A percentile compares a stretch with the other conserved stretches of the same genome.
phyloP scores from a whole-genome alignment of 2,113 vertebrate genomes.

The Esox niger region DNA sequence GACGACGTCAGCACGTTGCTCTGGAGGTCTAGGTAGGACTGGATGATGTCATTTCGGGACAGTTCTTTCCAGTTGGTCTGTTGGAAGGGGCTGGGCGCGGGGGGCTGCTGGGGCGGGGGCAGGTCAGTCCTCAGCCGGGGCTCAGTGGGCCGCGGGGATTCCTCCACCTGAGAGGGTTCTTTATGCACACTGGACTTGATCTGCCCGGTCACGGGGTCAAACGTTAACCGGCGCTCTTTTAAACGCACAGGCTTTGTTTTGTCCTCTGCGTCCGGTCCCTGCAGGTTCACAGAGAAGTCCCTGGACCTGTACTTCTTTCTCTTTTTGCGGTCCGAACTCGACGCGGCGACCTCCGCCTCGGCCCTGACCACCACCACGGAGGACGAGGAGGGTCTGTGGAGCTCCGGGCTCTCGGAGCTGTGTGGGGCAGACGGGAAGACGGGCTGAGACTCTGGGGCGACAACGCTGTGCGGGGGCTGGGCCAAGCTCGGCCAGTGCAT shows the following conservation, averaged over 20 bases:
- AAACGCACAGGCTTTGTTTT: slow-evolving; percentile 91
- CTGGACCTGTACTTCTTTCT: slow-evolving; percentile 91
- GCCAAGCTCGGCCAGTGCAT: slow-evolving; percentile 77
- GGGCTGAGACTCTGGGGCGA: slow-evolving; percentile 66
- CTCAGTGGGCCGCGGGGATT: slow-evolving; percentile 61
- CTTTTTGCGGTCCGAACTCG: slow-evolving; percentile 82
- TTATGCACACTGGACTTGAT: slow-evolving; percentile 93
- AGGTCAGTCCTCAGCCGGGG: slow-evolving; percentile 83
- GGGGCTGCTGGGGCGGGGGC: slow-evolving; percentile 68
- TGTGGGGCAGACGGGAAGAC: slow-evolving; percentile 63
- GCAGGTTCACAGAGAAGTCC: slow-evolving; percentile 89
- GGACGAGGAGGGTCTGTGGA: slow-evolving; percentile 71
- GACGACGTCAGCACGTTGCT: slow-evolving; percentile 96
- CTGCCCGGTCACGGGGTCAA: slow-evolving; percentile 96
- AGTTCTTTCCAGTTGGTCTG: slow-evolving; percentile 99
- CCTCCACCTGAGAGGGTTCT: slow-evolving; percentile 84
- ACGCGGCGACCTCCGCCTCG: slow-evolving; percentile 76
- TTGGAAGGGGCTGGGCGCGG: slow-evolving; percentile 88
- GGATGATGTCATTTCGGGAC: slow-evolving; percentile 95
- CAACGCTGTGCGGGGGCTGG: slow-evolving; percentile 70
- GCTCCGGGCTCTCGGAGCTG: slow-evolving; percentile 46
- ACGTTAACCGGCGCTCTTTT: slow-evolving; percentile 97
- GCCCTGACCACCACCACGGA: slow-evolving; percentile 66
- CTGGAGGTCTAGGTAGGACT: slow-evolving; percentile 96
- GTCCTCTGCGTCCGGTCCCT: slow-evolving; percentile 84